Base-by-base conservation (phyloP, 2,888 invertebrate species). In the Taenaris catops region DNA sequence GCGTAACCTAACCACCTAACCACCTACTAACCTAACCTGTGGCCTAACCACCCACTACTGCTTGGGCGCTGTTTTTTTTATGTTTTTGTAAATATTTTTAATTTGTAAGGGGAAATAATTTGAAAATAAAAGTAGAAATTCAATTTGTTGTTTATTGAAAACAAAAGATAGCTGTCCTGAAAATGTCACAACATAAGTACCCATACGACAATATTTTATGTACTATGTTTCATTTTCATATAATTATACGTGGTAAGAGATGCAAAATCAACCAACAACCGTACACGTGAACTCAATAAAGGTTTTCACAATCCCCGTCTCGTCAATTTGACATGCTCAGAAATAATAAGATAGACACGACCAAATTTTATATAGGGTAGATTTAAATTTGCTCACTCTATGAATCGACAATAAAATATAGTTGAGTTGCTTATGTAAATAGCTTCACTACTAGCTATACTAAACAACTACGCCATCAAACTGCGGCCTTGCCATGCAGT, bases 141-240 rank as follows among this genome's bases (percentile, higher is more conserved):
- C 23, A 24, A 33, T 61, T 60, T 57, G 62, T 58, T 53, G 60
- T 73, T 68, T 80, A 78, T 64, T 80, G 51, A 64, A 68, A 71
- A 37, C 65, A 63, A 67, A 70, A 72, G 70, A 68, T 60, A 71
- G 64, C 60, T 64, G 72, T 75, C 72, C 67, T 61, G 58, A 65
- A 60, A 62, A 70, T 65, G 68, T 78, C 69, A 68, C 59, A 51
- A 53, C 51, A 16, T 27, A 36, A 27, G 34, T 41, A 35, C 27
- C 25, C 19, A 38, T 40, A 27, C 38, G 34, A 18, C 11, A 24
- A 18, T 25, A 25, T 11, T 8, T 51, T 51, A 38, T 47, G 43
- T 55, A 53, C 47, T 55, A 49, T 6, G 16, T 33, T 19, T 8
- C 4, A 25, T 33, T 12, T 23, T 16, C 9, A 4, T 31, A 29